These are phyloP conservation scores for Ranitomeya variabilis DNA, from an alignment of 2,113 vertebrate genomes.

Conservation along the genomic window DNA sequence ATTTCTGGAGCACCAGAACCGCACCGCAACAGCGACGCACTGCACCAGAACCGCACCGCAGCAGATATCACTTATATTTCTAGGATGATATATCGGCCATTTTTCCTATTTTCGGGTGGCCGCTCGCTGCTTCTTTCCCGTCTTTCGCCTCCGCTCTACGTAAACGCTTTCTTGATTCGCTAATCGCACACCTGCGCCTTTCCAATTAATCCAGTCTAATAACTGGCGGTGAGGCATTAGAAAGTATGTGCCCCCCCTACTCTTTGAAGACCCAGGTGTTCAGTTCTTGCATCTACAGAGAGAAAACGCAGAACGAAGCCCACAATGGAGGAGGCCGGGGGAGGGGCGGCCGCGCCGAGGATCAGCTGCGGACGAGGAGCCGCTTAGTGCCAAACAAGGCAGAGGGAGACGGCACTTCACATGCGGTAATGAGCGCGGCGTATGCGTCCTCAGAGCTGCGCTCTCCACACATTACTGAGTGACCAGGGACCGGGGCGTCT, in stretches of 20 bases:
- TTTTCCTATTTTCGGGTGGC: too few relatives aligned
- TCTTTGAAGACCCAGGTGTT: constrained; percentile 10
- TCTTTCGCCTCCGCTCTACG: too few relatives aligned
- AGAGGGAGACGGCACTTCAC: constrained; percentile 5
- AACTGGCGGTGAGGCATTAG: neutral
- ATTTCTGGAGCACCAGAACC: too few relatives aligned
- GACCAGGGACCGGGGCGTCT: neutral
- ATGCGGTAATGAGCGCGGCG: constrained; percentile 57
- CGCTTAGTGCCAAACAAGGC: neutral
- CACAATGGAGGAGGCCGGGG: neutral
- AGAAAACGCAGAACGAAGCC: neutral
- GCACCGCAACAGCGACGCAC: too few relatives aligned
- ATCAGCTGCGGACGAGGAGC: constrained; percentile 4
- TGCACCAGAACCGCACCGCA: too few relatives aligned
- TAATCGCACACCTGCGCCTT: constrained; percentile 3
- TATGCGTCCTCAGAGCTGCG: constrained; percentile 51
- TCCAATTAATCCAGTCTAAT: neutral
- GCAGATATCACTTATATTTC: too few relatives aligned
- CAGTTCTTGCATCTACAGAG: neutral
- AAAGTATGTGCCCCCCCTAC: neutral
- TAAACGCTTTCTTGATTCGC: too few relatives aligned
- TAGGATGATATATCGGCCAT: too few relatives aligned
- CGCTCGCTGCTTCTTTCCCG: neutral
- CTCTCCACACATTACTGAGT: constrained; percentile 6
- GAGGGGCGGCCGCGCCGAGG: neutral